Base-by-base conservation (phyloP, 2,797 vertebrate species). In the Silurus lanzhouensis region DNA sequence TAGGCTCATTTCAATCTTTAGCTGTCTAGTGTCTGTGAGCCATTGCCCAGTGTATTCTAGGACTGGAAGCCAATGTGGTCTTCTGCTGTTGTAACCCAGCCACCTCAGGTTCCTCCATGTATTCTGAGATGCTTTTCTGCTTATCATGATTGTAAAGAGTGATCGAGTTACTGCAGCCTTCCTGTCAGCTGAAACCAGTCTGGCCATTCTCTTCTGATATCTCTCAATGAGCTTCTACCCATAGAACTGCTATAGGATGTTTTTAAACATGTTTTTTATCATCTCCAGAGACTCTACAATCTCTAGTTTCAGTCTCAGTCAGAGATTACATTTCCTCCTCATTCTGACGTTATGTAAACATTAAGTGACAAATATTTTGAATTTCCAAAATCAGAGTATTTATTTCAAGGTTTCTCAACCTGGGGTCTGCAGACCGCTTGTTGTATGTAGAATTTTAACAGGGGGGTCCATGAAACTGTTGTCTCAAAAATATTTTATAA, bases 191-290 rank as follows among this genome's bases (percentile, higher is more conserved):
- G n/a, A 15, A 55, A 55, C 14, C 22, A 52, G 22, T n/a, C 74
- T 76, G 72, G n/a, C 3, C 22, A 57, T 76, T 76, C 70, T 72
- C 44, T 6, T 72, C 46, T 72, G 70, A 52, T 46, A 72, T 76
- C 14, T 17, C 7, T 27, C 6, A 57, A 15, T 6, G 14, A 7
- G 15, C 27, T 25, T 55, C 13, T n/a, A 55, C 13, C 46, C 68
- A 46, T 5, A 68, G 2, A 38, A 22, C 44, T 74, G 12, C 46
- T 12, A 58, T 1, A 27, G n/a, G 1, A 25, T 55, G 5, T n/a
- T 12, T 52, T 48, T 5, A 22, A 22, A 6, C 7, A 2, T 38
- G 19, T 58, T 17, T 17, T 67, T 67, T 66, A 13, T 46, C 46
- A 70, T 68, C 12, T 27, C 64, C 25, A 27, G 63, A 64, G n/a